A percentile compares a stretch with the other conserved stretches of the same genome.
These are phyloP conservation scores for Drosophila setifemur DNA, from an alignment of 1,140 invertebrate species.

Conservation along the genomic window DNA sequence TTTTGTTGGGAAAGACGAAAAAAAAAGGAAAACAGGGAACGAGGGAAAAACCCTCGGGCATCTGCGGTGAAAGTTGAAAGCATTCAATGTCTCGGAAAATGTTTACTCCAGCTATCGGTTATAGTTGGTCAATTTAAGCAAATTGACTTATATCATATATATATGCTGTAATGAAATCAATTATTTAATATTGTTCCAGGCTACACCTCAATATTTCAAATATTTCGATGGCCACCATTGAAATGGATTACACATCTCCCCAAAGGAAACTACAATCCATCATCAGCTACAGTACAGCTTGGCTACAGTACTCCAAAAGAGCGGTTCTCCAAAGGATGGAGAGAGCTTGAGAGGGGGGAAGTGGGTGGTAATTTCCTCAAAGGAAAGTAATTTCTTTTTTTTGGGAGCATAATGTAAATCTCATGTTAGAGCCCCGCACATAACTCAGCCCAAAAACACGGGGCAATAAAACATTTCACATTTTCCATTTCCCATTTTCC, in stretches of 20 bases:
- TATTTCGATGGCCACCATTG: background rate
- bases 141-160: too few relatives aligned
- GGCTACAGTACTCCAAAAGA: conserved; percentile 10
- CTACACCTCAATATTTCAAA: too few relatives aligned
- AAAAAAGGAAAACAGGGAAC: too few relatives aligned
- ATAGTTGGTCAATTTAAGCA: background rate
- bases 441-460: conserved; percentile 58
- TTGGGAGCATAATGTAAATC: conserved; percentile 66
- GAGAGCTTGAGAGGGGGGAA: too few relatives aligned
- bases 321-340: too few relatives aligned
- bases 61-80: background rate
- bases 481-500: conserved; percentile 15
- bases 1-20: background rate
- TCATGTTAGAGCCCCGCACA: conserved; percentile 49
- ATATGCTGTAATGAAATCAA: too few relatives aligned
- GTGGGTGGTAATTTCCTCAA: background rate
- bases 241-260: conserved; percentile 4
- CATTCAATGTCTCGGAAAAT: background rate
- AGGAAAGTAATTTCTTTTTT: conserved; percentile 38
- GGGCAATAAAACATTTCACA: conserved; percentile 66
- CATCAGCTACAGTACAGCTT: background rate
- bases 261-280: background rate
- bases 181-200: too few relatives aligned
- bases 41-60: background rate
- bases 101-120: background rate